Evolutionary conservation across 2,113 vertebrate species (phyloP), one percentile per base, ranked within the genome.

Genomic region (Mystacornis crossleyi): DNA sequence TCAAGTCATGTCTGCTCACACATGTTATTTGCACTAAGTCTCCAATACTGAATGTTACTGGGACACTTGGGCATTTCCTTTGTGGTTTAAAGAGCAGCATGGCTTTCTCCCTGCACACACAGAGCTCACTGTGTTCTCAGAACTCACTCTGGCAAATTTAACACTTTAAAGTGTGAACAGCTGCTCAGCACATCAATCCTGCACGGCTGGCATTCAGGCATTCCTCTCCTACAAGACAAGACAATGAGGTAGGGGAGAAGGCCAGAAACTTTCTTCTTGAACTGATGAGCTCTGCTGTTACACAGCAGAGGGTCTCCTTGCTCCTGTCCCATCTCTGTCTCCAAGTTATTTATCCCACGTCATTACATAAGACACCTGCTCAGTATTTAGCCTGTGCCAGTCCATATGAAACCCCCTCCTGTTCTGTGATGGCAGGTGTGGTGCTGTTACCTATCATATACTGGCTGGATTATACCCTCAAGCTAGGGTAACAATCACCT

Each of bases 181-280:
- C 87, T 61, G 67, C 73, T 77, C 33, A 24, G 69, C 54, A 31
- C 28, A 8, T 8, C 31, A 4, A 33, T 58, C 58, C 67, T 34
- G 54, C 53, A 15, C 26, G 25, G 21, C 0, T 2, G 1, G 2
- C 1, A 1, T 14, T 25, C 18, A 20, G 78, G 45, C 60, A 20
- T 54, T 48, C 43, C 33, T 65, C 36, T 81, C 33, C 58, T 71
- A n/a, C 19, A 25, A 60, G 50, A 57, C 17, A 51, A 87, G 43
- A 14, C 11, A 36, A 6, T 16, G 36, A 84, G 29, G 66, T 34
- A 64, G 40, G 34, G 47, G 21, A 82, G 17, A 19, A 48, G 33
- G 45, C 29, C 45, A 61, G 19, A 34, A 77, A 47, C 10, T 14
- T 62, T 24, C 20, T 18, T 61, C 36, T 51, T n/a, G 20, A 7